Evolutionary conservation across 2,113 vertebrate species (phyloP).

Genomic region (Chrysemys picta): DNA sequence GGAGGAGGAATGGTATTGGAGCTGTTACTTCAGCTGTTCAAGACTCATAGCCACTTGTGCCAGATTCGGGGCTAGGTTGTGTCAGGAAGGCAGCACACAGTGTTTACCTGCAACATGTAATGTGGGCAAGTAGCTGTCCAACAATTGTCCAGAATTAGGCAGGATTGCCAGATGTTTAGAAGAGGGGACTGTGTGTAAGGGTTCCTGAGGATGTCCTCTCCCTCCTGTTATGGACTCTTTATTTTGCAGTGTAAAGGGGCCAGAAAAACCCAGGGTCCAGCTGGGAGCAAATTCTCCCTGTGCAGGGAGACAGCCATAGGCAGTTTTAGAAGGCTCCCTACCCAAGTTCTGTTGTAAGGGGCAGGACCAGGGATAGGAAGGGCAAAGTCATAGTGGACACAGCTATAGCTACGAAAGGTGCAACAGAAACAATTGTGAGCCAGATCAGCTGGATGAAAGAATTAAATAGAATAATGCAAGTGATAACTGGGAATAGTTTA

Average conservation of each 20-base stretch:
- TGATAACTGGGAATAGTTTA: neutral
- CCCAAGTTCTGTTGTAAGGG: neutral
- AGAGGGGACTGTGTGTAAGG: neutral
- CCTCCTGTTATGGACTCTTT: neutral
- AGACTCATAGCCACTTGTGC: neutral
- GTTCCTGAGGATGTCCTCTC: neutral
- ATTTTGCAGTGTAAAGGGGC: neutral
- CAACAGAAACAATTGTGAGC: neutral
- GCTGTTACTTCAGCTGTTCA: neutral
- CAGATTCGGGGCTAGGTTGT: neutral
- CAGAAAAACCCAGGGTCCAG: neutral
- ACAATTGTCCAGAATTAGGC: neutral
- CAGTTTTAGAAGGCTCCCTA: neutral
- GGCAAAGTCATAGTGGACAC: neutral
- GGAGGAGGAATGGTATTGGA: neutral
- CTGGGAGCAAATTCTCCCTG: neutral
- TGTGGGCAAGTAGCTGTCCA: neutral
- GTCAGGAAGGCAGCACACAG: neutral
- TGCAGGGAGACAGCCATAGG: neutral
- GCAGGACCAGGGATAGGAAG: neutral
- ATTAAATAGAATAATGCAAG: neutral
- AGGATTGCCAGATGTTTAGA: neutral
- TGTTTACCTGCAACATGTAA: neutral
- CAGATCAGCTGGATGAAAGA: neutral
- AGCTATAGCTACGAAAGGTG: neutral